Evolutionary conservation across 2,888 invertebrate species (phyloP), one percentile per base, ranked within the genome.

Genomic region (Drosophila buzzatii): DNA sequence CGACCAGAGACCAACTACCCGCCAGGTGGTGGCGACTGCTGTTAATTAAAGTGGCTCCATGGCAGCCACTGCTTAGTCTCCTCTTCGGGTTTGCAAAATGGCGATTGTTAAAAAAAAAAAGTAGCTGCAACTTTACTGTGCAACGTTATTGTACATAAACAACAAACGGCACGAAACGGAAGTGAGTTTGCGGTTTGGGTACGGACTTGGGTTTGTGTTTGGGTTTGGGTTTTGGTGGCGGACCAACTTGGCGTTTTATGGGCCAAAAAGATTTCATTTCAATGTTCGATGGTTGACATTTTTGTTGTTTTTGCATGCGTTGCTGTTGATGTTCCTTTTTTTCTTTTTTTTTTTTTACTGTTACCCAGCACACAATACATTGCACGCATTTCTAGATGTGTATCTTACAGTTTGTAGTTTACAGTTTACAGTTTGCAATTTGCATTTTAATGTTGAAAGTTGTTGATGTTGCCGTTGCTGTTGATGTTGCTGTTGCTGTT

Each of bases 211-310:
- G 58, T 39, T 39, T 39, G 39, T 39, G 39, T 39, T 39, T n/a
- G 81, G 77, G 77, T 85, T 82, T 88, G 89, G 90, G 60, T 61
- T 69, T 79, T 84, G 82, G 72, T 72, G 64, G 68, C 58, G 39
- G 55, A 47, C 45, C 65, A 61, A 73, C 58, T 69, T 82, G 64
- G 61, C 76, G 79, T 85, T 89, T 89, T 86, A 87, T 90, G 82
- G 86, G 81, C 86, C 86, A 90, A 90, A 82, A 85, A 90, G 84
- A 90, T 88, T 89, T 85, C 78, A 89, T 89, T 90, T 85, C 83
- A 82, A 73, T 79, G 68, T 80, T 74, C 76, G 67, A 66, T 59
- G 66, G 73, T 76, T 82, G 78, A 84, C 86, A 81, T 75, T 82
- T 76, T 79, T 80, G 71, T 73, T 61, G 67, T 39, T 66, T 18